These are phyloP conservation scores for Acleris literana DNA, from an alignment of 2,888 invertebrate species.

Conservation along the genomic window DNA sequence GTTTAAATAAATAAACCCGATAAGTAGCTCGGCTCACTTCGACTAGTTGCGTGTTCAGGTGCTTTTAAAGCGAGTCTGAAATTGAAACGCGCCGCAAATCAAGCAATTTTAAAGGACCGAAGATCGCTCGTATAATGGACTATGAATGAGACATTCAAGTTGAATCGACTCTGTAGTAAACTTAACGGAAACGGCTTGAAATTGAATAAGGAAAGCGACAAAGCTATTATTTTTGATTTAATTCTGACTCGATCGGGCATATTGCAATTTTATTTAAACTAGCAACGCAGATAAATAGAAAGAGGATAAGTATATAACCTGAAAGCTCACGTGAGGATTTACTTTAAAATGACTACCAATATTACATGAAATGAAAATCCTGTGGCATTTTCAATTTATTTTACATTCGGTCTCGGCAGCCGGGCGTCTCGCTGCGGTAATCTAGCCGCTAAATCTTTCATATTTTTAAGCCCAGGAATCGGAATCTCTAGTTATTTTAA, in stretches of 20 bases:
- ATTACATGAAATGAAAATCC: too few species aligned
- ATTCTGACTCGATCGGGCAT: neutral
- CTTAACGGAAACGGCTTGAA: conserved; percentile 21
- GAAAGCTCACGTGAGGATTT: too few species aligned
- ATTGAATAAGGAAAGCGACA: neutral
- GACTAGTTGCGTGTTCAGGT: conserved; percentile 26
- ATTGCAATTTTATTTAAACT: too few species aligned
- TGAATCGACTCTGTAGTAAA: conserved; percentile 20
- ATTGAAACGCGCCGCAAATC: conserved; percentile 25
- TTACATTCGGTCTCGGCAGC: too few species aligned
- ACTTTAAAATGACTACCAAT: too few species aligned
- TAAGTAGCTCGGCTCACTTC: conserved; percentile 6
- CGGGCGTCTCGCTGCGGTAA: too few species aligned
- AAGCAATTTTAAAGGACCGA: conserved; percentile 32
- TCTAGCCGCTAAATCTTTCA: too few species aligned
- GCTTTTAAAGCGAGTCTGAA: conserved; percentile 24
- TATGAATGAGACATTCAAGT: conserved; percentile 25
- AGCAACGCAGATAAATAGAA: too few species aligned
- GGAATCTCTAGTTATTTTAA: too few species aligned
- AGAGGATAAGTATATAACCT: too few species aligned
- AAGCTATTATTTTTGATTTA: neutral
- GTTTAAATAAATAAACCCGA: neutral
- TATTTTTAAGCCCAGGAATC: too few species aligned
- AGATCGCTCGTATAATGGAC: conserved; percentile 28
- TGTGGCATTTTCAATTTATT: too few species aligned